Evolutionary conservation across 2,113 vertebrate genomes (phyloP).

Genomic region (Mobula birostris): DNA sequence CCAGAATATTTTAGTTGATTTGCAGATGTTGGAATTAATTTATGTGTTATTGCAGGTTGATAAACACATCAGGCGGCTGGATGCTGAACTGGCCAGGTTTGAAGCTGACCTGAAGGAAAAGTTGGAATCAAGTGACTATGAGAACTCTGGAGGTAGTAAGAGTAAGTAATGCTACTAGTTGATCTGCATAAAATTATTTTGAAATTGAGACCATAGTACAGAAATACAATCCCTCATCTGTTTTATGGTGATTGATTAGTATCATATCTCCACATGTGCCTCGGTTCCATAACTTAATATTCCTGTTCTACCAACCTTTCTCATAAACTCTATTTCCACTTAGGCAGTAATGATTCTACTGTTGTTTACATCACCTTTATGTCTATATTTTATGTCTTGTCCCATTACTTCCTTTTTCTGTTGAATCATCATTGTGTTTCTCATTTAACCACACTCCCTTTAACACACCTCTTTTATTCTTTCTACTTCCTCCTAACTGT

Average conservation of each 20-base stretch:
- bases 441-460: too few species aligned
- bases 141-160: slow-evolving; percentile 70
- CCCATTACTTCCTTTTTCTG: too few species aligned
- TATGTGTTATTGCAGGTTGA: slow-evolving; percentile 68
- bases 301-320: background rate
- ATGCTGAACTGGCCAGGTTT: slow-evolving; percentile 88
- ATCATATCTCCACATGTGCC: background rate
- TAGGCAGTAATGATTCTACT: too few species aligned
- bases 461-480: too few species aligned
- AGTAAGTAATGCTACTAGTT: slow-evolving; percentile 55
- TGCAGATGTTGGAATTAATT: background rate
- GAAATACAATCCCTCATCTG: background rate
- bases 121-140: slow-evolving; percentile 81
- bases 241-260: background rate
- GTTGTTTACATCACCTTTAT: too few species aligned
- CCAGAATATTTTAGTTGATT: background rate
- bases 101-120: slow-evolving; percentile 97
- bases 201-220: background rate
- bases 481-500: too few species aligned
- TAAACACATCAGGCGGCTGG: slow-evolving; percentile 91
- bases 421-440: too few species aligned
- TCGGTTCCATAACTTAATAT: background rate
- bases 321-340: background rate
- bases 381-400: too few species aligned
- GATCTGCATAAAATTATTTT: background rate